Percentiles rank a stretch among this genome's conserved stretches.
phyloP scores from a whole-genome alignment of 2,888 invertebrate genomes.

The Lysandra bellargus region DNA sequence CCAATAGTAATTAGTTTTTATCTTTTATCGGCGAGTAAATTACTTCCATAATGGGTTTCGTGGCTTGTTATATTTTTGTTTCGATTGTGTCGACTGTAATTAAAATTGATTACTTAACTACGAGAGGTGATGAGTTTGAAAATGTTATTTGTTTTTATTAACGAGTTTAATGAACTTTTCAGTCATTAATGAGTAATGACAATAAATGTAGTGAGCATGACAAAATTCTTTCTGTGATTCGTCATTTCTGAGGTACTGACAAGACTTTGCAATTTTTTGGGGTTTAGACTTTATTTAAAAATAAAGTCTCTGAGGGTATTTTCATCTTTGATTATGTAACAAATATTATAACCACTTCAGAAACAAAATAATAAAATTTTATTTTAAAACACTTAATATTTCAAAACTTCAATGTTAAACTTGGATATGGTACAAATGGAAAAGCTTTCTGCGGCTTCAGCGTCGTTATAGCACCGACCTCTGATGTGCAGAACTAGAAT shows the following conservation, averaged over 20 bases:
- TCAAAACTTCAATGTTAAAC: constrained; percentile 6
- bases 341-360: not conserved
- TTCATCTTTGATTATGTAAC: not conserved
- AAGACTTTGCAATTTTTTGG: not conserved
- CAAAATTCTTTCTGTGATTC: not conserved
- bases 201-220: not conserved
- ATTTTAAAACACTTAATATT: not conserved
- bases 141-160: constrained; percentile 1
- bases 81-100: constrained; percentile 19
- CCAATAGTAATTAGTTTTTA: constrained; percentile 24
- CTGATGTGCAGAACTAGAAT: not conserved
- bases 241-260: not conserved
- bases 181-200: not conserved
- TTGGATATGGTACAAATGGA: not conserved
- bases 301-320: not conserved
- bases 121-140: constrained; percentile 13
- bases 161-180: not conserved
- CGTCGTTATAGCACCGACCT: not conserved
- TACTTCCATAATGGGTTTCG: constrained; percentile 23
- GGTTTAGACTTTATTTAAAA: not conserved
- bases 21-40: constrained; percentile 26
- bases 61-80: constrained; percentile 5
- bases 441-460: not conserved
- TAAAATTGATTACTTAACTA: constrained; percentile 20
- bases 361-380: not conserved